Evolutionary conservation across 92 coral and sea anemone genomes (phyloP).

Genomic region (Palythoa caribaeorum): DNA sequence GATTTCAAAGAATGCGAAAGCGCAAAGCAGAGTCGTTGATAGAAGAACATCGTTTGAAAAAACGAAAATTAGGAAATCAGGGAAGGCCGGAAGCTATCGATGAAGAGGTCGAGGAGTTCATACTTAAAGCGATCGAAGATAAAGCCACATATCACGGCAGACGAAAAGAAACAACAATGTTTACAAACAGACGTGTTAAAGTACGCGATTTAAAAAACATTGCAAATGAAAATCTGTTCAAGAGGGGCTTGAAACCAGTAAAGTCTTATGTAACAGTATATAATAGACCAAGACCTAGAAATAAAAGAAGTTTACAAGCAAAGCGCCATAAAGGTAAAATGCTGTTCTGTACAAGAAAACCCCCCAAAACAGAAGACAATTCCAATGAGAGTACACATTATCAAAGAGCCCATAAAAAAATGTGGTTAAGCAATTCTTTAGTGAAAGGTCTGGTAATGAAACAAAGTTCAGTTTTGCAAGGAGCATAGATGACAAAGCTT

Average conservation of each 20-base stretch:
- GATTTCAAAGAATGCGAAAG: conserved; percentile 56
- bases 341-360: conserved; percentile 55
- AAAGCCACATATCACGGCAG: conserved; percentile 70
- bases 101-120: conserved; percentile 53
- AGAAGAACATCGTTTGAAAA: conserved; percentile 39
- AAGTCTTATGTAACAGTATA: neutral
- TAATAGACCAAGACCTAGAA: conserved; percentile 23
- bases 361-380: conserved; percentile 49
- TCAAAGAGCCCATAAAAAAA: conserved; percentile 69
- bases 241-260: conserved; percentile 6
- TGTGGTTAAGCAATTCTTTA: conserved; percentile 47
- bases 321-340: conserved; percentile 46
- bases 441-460: conserved; percentile 8
- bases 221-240: conserved; percentile 4
- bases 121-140: conserved; percentile 57
- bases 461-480: conserved; percentile 53
- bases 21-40: conserved; percentile 48
- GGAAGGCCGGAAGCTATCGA: conserved; percentile 50
- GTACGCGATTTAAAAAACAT: conserved; percentile 40
- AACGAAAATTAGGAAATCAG: conserved; percentile 45
- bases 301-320: conserved; percentile 51
- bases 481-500: conserved; percentile 74
- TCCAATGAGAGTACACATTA: conserved; percentile 66
- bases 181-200: conserved; percentile 61
- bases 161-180: conserved; percentile 62